phyloP scores from a whole-genome alignment of 2,113 vertebrate genomes.

The Morone chrysops region DNA sequence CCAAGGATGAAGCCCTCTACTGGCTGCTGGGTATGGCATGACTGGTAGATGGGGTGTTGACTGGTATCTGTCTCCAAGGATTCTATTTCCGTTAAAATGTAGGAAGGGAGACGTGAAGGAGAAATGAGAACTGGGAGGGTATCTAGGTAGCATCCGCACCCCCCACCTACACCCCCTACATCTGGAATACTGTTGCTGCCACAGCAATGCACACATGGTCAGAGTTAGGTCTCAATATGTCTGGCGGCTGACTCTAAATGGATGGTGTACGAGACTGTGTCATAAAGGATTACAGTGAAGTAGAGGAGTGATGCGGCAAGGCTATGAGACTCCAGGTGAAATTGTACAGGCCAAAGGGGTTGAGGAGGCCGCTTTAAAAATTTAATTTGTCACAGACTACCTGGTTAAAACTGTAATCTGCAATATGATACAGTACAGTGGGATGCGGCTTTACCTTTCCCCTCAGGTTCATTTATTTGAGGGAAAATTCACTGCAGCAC shows the following conservation, averaged over 20 bases:
- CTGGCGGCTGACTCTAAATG: slow-evolving; percentile 51
- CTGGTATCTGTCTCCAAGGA: slow-evolving; percentile 27
- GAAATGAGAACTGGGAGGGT: background rate
- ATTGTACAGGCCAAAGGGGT: slow-evolving; percentile 22
- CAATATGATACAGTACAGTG: slow-evolving; percentile 35
- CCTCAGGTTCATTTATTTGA: slow-evolving; percentile 1
- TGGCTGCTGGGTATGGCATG: slow-evolving; percentile 9
- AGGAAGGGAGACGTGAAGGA: slow-evolving; percentile 2
- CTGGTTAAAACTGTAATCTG: slow-evolving; percentile 63
- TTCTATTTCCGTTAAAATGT: too few relatives aligned
- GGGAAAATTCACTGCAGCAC: slow-evolving; percentile 1
- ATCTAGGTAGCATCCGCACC: background rate
- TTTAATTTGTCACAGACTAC: slow-evolving; percentile 66
- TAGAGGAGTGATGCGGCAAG: slow-evolving; percentile 31
- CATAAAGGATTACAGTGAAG: slow-evolving; percentile 52
- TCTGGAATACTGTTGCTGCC: slow-evolving; percentile 56
- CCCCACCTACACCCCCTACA: slow-evolving; percentile 10
- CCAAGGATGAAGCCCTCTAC: background rate
- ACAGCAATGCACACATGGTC: slow-evolving; percentile 58
- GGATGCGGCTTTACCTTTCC: slow-evolving; percentile 29
- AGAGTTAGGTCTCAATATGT: slow-evolving; percentile 61
- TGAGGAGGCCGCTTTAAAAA: slow-evolving; percentile 46
- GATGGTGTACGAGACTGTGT: slow-evolving; percentile 45
- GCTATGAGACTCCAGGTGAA: slow-evolving; percentile 37
- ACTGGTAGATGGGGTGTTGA: background rate